Evolutionary conservation across 2,113 vertebrate genomes (phyloP), one percentile per base, ranked within the genome.

Genomic region (Trichomycterus rosablanca): DNA sequence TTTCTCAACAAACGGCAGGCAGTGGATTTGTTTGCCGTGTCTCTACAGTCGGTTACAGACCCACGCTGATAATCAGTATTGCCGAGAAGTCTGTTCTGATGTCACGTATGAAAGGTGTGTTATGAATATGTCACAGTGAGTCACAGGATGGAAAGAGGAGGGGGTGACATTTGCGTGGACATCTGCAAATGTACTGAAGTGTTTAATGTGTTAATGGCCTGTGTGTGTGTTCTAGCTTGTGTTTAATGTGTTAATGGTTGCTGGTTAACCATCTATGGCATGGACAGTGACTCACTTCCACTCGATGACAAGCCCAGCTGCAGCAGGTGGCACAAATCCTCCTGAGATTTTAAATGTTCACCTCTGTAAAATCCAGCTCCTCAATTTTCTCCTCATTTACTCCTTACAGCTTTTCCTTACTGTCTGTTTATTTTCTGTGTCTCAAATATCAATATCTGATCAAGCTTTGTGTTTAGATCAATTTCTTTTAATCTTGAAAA

Each of bases 241-340:
- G 76, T 86, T 80, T 79, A 81, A 80, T 78, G 78, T 76, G 79
- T 74, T 82, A 84, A 83, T 78, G 80, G 75, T 45, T 23, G 55
- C 53, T 70, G 75, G 57, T 78, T 70, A 81, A 48, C 76, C 64
- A 75, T 48, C 49, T 65, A 50, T 76, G 72, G 53, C 72, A 15
- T 54, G 58, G 75, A 70, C 70, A 69, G 67, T 72, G 76, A 84
- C 60, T 81, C 84, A 81, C 74, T 68, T 60, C 64, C 69, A 72
- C 50, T 67, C 68, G 57, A 75, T 68, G 43, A 34, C 0, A 30
- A 6, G 64, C 67, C 53, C 7, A 23, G 58, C 55, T 72, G 51
- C 45, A 22, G 72, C 77, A 78, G 76, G 76, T 80, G 79, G 68
- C 63, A 52, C 37, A 28, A 46, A 59, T 63, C 22, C 55, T 43